These are phyloP conservation scores for Rhipidura dahli DNA, from an alignment of 2,113 vertebrate species.

Conservation along the genomic window DNA sequence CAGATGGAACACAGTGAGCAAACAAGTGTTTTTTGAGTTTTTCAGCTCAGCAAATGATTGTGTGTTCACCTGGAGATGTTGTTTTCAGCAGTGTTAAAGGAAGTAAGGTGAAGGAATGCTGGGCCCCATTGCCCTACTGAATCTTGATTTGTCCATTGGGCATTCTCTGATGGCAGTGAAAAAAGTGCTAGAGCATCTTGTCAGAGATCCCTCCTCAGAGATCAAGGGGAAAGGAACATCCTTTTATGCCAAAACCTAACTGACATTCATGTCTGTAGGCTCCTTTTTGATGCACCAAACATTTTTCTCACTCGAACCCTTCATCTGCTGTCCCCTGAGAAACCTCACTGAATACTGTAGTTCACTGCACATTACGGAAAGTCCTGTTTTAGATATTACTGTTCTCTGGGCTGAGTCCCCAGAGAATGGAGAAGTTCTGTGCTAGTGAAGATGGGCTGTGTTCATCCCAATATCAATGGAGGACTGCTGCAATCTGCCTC, in stretches of 20 bases:
- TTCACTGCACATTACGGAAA: not conserved
- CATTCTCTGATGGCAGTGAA: not conserved
- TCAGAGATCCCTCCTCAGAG: not conserved
- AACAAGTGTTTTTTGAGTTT: not conserved
- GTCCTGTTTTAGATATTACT: not conserved
- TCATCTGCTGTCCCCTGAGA: not conserved
- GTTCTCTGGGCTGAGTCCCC: not conserved
- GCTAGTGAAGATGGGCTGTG: not conserved
- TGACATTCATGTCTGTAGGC: not conserved
- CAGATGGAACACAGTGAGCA: conserved; percentile 9
- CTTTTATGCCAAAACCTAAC: not conserved
- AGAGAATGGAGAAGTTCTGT: not conserved
- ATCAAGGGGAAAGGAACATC: not conserved
- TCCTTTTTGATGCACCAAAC: not conserved
- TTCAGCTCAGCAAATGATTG: conserved; percentile 36
- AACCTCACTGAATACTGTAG: not conserved
- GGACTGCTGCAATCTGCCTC: not conserved
- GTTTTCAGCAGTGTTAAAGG: not conserved
- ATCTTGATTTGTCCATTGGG: not conserved
- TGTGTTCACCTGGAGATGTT: not conserved
- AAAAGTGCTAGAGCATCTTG: not conserved
- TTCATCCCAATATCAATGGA: not conserved
- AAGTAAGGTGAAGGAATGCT: not conserved
- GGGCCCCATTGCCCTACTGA: not conserved
- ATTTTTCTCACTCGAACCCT: not conserved